These are phyloP conservation scores for Dynastes maya DNA, from an alignment of 2,888 invertebrate species.

Conservation along the genomic window DNA sequence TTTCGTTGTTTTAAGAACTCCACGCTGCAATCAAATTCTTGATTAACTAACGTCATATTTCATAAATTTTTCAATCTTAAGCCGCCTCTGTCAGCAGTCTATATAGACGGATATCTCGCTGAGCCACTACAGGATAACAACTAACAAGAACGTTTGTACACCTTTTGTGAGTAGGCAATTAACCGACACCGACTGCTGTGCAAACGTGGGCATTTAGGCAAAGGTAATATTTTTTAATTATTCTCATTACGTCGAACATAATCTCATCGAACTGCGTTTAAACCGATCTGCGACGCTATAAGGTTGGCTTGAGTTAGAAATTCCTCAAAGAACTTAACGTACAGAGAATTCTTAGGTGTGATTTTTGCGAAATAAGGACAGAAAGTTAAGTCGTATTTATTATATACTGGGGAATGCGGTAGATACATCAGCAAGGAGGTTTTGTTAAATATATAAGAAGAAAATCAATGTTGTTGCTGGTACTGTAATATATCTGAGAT, in stretches of 20 bases:
- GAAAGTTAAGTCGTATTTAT: not conserved
- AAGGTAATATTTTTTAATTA: slow-evolving; percentile 41
- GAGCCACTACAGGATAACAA: not conserved
- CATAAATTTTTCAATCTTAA: not conserved
- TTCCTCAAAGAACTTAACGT: not conserved
- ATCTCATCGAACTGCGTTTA: slow-evolving; percentile 7
- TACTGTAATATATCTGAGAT: no score
- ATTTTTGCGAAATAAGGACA: not conserved
- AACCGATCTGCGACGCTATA: not conserved
- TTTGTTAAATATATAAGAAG: no score
- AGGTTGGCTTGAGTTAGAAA: not conserved
- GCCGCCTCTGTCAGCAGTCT: not conserved
- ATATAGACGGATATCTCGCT: not conserved
- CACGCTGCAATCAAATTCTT: no score
- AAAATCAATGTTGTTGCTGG: no score
- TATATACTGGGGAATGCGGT: not conserved
- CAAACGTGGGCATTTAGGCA: slow-evolving; percentile 37
- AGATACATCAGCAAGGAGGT: no score
- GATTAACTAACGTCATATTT: no score
- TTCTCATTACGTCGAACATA: slow-evolving; percentile 24
- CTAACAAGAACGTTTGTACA: slow-evolving; percentile 22
- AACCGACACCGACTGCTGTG: slow-evolving; percentile 3
- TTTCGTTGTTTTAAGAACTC: no score
- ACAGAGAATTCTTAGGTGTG: not conserved
- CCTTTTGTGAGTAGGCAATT: slow-evolving; percentile 32